Evolutionary conservation across 2,113 vertebrate species (phyloP).

Genomic region (Pao palembangensis): DNA sequence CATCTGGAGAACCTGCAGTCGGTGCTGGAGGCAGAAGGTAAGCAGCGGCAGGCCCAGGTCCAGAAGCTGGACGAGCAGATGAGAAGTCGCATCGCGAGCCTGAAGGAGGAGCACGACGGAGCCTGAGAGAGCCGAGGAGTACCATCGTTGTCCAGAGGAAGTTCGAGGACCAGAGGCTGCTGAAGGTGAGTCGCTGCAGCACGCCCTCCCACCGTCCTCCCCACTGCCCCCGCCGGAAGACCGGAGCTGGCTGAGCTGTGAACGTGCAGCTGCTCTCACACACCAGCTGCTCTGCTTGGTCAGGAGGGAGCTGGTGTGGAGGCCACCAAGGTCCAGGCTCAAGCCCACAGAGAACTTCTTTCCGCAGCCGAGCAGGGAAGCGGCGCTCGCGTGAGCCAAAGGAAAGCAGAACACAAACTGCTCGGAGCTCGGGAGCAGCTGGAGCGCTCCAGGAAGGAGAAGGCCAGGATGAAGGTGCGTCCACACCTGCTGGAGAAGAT

Average conservation of each 20-base stretch:
- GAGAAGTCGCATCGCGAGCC: conserved; percentile 69
- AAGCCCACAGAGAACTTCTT: conserved; percentile 75
- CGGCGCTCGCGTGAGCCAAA: conserved; percentile 71
- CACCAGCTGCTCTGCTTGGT: background rate
- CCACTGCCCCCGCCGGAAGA: no score
- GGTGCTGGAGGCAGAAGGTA: conserved; percentile 72
- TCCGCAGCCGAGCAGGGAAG: conserved; percentile 72
- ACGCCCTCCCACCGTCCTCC: background rate
- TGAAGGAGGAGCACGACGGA: conserved; percentile 79
- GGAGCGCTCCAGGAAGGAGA: conserved; percentile 13
- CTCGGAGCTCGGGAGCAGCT: conserved; percentile 71
- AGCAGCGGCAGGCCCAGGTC: conserved; percentile 76
- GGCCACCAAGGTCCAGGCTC: conserved; percentile 72
- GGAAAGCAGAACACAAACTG: conserved; percentile 73
- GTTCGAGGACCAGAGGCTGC: conserved; percentile 74
- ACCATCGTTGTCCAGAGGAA: conserved; percentile 76
- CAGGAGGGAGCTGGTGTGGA: conserved; percentile 83
- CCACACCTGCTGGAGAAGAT: background rate
- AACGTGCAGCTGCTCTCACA: background rate
- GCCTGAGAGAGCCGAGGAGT: conserved; percentile 81
- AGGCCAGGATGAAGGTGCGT: conserved; percentile 66
- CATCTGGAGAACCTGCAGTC: conserved; percentile 77
- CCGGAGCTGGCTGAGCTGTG: no score
- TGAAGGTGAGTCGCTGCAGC: conserved; percentile 75
- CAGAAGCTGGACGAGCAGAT: conserved; percentile 79